These are phyloP conservation scores for Ceraclea dissimilis DNA, from an alignment of 2,888 invertebrate genomes.

Conservation along the genomic window DNA sequence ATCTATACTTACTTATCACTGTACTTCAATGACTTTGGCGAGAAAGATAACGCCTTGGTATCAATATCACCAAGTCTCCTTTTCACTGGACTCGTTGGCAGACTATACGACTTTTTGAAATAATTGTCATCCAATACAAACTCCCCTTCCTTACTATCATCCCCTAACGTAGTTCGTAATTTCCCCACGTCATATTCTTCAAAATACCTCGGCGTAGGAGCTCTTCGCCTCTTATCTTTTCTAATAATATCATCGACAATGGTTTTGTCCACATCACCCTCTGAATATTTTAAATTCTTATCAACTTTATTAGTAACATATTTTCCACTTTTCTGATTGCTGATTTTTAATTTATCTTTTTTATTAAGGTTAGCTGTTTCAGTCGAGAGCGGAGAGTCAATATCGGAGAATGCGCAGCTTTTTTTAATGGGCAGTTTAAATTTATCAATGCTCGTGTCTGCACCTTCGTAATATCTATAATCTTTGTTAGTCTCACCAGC, in stretches of 20 bases:
- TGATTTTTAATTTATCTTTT: background rate
- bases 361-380: background rate
- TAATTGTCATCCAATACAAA: background rate
- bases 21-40: background rate
- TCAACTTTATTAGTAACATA: background rate
- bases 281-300: background rate
- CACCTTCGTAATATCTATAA: background rate
- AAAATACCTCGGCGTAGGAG: background rate
- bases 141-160: background rate
- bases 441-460: background rate
- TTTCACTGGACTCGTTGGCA: slow-evolving; percentile 51
- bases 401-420: background rate
- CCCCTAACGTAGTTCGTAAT: background rate
- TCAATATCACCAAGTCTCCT: slow-evolving; percentile 31
- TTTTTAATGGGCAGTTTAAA: background rate
- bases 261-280: background rate
- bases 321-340: background rate
- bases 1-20: too few relatives aligned
- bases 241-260: too few relatives aligned
- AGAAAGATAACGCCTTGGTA: slow-evolving; percentile 21
- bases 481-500: background rate
- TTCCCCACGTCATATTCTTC: background rate
- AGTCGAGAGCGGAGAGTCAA: background rate
- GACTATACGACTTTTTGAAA: slow-evolving; percentile 42
- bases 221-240: background rate